phyloP scores from a whole-genome alignment of 2,888 invertebrate species.

The Caenorhabditis auriculariae region DNA sequence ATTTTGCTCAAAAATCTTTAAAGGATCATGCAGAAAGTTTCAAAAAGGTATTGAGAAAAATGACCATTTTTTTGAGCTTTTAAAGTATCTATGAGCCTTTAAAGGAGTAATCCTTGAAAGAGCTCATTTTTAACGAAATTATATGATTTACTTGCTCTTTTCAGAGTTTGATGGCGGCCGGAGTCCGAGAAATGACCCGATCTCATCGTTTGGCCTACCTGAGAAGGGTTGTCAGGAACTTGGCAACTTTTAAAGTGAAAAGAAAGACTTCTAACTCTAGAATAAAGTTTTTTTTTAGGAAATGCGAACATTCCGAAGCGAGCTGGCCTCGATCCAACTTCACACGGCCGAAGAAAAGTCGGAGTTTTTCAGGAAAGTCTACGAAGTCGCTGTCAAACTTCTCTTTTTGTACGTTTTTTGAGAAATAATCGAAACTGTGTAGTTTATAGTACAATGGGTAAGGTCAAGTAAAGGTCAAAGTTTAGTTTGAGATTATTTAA shows the following conservation, averaged over 20 bases:
- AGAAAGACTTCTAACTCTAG: neutral
- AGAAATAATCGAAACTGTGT: too few species aligned
- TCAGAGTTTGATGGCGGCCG: conserved; percentile 57
- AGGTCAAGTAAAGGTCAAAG: too few species aligned
- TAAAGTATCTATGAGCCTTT: too few species aligned
- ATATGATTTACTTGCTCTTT: conserved; percentile 6
- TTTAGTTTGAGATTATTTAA: too few species aligned
- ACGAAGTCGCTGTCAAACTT: conserved; percentile 49
- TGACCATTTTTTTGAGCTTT: too few species aligned
- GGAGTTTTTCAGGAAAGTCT: conserved; percentile 53
- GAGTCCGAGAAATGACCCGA: conserved; percentile 53
- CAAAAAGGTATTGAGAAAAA: too few species aligned
- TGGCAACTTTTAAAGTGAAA: conserved; percentile 33
- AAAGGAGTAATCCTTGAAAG: too few species aligned
- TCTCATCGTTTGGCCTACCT: conserved; percentile 51
- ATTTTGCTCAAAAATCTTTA: neutral
- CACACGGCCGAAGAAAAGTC: conserved; percentile 35
- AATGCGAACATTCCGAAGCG: conserved; percentile 44
- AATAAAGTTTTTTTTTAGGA: conserved; percentile 25
- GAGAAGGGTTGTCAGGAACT: conserved; percentile 54
- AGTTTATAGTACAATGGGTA: too few species aligned
- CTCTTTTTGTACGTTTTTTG: conserved; percentile 46
- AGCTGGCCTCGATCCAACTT: conserved; percentile 35
- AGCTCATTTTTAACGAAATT: neutral
- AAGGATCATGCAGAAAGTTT: too few species aligned